Evolutionary conservation across 2,888 invertebrate genomes (phyloP), one percentile per base, ranked within the genome.

Genomic region (Acholoe squamosa): DNA sequence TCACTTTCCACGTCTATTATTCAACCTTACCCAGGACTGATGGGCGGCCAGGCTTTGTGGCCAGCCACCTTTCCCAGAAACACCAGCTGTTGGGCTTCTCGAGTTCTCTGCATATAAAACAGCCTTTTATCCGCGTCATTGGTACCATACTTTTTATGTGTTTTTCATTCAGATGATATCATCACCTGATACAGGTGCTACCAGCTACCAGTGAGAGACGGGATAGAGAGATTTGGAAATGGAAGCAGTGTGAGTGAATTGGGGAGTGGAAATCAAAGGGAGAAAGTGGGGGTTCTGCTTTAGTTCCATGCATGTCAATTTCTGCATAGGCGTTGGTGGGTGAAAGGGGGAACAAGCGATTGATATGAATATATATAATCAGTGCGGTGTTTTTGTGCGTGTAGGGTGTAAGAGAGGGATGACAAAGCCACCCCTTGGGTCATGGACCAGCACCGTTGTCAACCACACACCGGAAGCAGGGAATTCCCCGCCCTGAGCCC

Each of bases 401-500:
- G 71, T 71, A 14, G 14, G 25, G 71, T 28, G 28, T 71, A n/a
- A 28, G 71, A n/a, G 28, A 0, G 28, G 25, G 71, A 28, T 71
- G 71, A 71, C 25, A 71, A 71, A n/a, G 71, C 25, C 71, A 28
- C 71, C 71, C 28, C 19, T 0, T 7, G 71, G 25, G 71, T 71
- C 71, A 71, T 28, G 71, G 71, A 71, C n/a, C 28, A 28, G 14
- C 28, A 14, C 71, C 14, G 71, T 14, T 71, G 31, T 31, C 71
- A 25, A 71, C 71, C 71, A 28, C 71, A 71, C n/a, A 61, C 71
- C 71, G 71, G 71, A 71, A 71, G 28, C 25, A 71, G 71, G 71
- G 71, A 71, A 71, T 80, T 80, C 34, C 80, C 80, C 80, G 43
- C 80, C 80, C 80, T 80, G 80, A 71, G 43, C 80, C 43, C 80